phyloP scores from a whole-genome alignment of 2,888 invertebrate species.

The Slavum lentiscoides region DNA sequence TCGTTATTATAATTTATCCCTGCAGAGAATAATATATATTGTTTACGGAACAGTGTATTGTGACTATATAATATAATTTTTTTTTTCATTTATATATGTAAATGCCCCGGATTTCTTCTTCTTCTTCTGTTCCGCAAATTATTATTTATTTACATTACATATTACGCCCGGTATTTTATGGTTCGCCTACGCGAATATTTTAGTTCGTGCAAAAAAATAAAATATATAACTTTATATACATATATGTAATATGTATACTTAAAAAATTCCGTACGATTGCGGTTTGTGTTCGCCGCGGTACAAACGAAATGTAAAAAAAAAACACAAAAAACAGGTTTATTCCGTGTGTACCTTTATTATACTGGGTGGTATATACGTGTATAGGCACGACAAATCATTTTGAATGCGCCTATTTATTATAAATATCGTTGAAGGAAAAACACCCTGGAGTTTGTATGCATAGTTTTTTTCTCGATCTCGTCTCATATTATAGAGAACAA shows the following conservation, averaged over 20 bases:
- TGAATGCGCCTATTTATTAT: background rate
- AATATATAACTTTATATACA: too few relatives aligned
- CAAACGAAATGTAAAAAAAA: background rate
- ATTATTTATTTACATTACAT: conserved; percentile 19
- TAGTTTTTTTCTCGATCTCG: background rate
- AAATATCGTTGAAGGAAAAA: background rate
- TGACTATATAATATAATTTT: background rate
- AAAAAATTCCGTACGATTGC: conserved; percentile 16
- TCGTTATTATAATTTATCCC: conserved; percentile 1
- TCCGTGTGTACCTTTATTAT: background rate
- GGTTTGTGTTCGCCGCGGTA: background rate
- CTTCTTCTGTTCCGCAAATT: conserved; percentile 6
- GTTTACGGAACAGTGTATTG: background rate
- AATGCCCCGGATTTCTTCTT: background rate
- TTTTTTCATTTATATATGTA: background rate
- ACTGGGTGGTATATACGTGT: background rate
- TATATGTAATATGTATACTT: background rate
- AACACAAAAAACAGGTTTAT: background rate
- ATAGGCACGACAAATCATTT: background rate
- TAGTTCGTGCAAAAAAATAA: background rate
- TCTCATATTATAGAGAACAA: background rate
- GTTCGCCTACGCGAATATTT: conserved; percentile 5
- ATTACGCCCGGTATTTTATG: background rate
- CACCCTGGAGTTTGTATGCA: background rate
- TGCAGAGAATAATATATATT: conserved; percentile 4